Evolutionary conservation across 2,888 invertebrate species (phyloP).

Genomic region (Nomada ferruginata): DNA sequence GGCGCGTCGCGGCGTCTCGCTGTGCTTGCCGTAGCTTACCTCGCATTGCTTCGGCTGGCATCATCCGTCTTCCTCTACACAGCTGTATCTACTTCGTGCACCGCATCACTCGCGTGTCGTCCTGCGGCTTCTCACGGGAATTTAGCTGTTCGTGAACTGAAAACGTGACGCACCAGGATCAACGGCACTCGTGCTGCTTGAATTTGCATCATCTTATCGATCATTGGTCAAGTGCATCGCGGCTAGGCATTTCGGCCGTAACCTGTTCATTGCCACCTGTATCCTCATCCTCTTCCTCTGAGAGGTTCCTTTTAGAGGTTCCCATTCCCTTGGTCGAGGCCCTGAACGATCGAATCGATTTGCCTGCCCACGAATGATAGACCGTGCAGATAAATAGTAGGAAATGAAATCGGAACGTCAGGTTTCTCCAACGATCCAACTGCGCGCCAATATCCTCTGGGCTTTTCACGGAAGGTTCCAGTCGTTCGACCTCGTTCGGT

Average conservation of each 20-base stretch:
- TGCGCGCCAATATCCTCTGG: constrained; percentile 33
- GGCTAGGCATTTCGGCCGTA: too few relatives aligned
- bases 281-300: too few relatives aligned
- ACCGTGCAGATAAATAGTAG: not conserved
- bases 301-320: too few relatives aligned
- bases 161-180: constrained; percentile 10
- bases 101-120: constrained; percentile 13
- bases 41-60: not conserved
- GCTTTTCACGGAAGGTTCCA: constrained; percentile 68
- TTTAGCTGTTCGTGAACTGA: constrained; percentile 28
- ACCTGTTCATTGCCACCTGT: too few relatives aligned
- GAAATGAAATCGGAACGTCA: constrained; percentile 18
- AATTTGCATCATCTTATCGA: too few relatives aligned
- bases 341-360: too few relatives aligned
- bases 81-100: not conserved
- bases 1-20: not conserved
- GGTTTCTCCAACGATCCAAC: constrained; percentile 6
- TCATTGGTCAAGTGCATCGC: too few relatives aligned
- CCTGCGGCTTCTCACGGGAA: constrained; percentile 35
- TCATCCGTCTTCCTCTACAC: not conserved
- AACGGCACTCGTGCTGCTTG: not conserved
- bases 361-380: not conserved
- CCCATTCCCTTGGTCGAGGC: too few relatives aligned
- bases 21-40: too few relatives aligned
- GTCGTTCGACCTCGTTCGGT: constrained; percentile 70